A percentile compares a stretch with the other conserved stretches of the same genome.
phyloP scores from a whole-genome alignment of 2,797 vertebrate species.

The Sternarchorhynchus goeldii region DNA sequence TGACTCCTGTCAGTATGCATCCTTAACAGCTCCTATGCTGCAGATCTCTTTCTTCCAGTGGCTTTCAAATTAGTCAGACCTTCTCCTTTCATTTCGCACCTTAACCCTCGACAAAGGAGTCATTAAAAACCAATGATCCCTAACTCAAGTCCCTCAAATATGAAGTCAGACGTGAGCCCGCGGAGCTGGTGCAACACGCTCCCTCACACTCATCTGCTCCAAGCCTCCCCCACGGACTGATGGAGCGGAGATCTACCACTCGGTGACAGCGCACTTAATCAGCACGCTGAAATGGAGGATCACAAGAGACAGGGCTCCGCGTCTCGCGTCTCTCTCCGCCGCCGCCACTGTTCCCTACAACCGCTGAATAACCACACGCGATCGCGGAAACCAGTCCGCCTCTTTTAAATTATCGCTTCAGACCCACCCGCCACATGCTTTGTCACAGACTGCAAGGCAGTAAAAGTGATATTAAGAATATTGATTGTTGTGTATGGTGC shows the following conservation, averaged over 20 bases:
- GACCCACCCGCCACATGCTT: slow-evolving; percentile 57
- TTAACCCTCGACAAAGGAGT: slow-evolving; percentile 12
- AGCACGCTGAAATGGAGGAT: slow-evolving; percentile 55
- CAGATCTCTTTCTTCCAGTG: not conserved
- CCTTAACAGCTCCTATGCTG: slow-evolving; percentile 1
- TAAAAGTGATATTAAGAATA: slow-evolving; percentile 63
- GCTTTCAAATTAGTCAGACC: not conserved
- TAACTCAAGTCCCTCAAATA: slow-evolving; percentile 11
- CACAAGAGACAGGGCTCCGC: slow-evolving; percentile 47
- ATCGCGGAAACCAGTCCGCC: slow-evolving; percentile 54
- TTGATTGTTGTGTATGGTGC: slow-evolving; percentile 54
- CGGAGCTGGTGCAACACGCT: not conserved
- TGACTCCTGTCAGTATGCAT: not conserved
- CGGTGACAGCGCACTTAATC: slow-evolving; percentile 61
- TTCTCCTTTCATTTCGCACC: not conserved
- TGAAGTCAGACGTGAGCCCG: slow-evolving; percentile 19
- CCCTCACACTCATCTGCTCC: slow-evolving; percentile 15
- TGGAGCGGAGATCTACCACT: slow-evolving; percentile 56
- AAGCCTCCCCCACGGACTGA: slow-evolving; percentile 53
- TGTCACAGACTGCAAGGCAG: slow-evolving; percentile 57
- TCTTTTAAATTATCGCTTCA: slow-evolving; percentile 58
- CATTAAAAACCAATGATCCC: slow-evolving; percentile 27
- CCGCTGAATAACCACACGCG: slow-evolving; percentile 53
- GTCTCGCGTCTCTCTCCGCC: slow-evolving; percentile 44
- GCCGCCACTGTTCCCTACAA: slow-evolving; percentile 29